Evolutionary conservation across 2,888 invertebrate genomes (phyloP).

Genomic region (Nomada goodeniana): DNA sequence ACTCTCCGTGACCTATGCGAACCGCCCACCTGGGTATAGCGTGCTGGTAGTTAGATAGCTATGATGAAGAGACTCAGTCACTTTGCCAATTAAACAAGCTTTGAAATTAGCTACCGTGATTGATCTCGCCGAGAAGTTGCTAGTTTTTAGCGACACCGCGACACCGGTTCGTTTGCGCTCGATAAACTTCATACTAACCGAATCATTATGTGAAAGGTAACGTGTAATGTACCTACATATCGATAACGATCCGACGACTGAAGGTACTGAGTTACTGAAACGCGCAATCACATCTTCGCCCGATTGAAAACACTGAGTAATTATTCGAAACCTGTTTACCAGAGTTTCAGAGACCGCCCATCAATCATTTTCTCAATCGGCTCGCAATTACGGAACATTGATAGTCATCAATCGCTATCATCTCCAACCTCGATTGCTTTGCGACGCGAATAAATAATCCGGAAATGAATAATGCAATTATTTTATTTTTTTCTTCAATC

Average conservation of each 20-base stretch:
- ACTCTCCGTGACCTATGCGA: slow-evolving; percentile 52
- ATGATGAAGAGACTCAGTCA: slow-evolving; percentile 51
- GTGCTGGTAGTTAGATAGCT: slow-evolving; percentile 43
- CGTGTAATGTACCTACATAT: slow-evolving; percentile 1
- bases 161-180: slow-evolving; percentile 25
- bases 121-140: slow-evolving; percentile 55
- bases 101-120: slow-evolving; percentile 50
- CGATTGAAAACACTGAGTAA: slow-evolving; percentile 30
- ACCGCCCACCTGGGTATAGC: slow-evolving; percentile 60
- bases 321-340: slow-evolving; percentile 21
- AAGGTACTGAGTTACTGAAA: slow-evolving; percentile 27
- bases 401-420: not conserved
- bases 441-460: not conserved
- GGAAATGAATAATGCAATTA: not conserved
- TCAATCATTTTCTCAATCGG: slow-evolving; percentile 18
- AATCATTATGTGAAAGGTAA: slow-evolving; percentile 24
- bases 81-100: slow-evolving; percentile 63
- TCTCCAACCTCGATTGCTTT: not conserved
- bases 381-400: not conserved
- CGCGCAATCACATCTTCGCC: slow-evolving; percentile 21
- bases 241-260: slow-evolving; percentile 30
- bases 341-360: not conserved
- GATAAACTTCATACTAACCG: slow-evolving; percentile 27
- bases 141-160: slow-evolving; percentile 45
- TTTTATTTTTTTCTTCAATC: not conserved